Percentiles rank a stretch among this genome's conserved stretches.
phyloP scores from a whole-genome alignment of 2,113 vertebrate species.

The Vidua macroura region DNA sequence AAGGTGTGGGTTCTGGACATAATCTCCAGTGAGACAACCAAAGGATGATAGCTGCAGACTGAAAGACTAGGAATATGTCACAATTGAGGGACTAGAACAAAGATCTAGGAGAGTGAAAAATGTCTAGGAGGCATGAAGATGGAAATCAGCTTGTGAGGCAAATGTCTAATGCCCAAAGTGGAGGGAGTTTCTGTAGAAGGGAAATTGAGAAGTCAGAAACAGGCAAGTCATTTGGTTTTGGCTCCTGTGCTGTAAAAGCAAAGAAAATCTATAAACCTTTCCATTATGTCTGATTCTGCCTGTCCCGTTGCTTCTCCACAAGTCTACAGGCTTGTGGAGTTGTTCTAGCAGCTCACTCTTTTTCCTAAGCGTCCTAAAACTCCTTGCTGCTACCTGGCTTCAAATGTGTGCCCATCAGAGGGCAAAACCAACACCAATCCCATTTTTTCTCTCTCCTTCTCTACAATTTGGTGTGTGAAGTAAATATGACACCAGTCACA shows the following conservation, averaged over 20 bases:
- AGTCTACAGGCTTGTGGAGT: not conserved
- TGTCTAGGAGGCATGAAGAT: not conserved
- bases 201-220: not conserved
- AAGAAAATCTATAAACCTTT: not conserved
- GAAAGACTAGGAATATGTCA: not conserved
- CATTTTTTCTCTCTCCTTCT: not conserved
- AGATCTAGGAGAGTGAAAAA: not conserved
- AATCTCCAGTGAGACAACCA: not conserved
- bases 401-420: not conserved
- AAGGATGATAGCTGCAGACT: not conserved
- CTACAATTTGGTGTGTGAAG: fast-evolving
- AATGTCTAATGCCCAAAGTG: not conserved
- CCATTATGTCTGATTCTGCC: not conserved
- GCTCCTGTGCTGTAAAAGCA: not conserved
- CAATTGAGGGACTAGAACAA: not conserved
- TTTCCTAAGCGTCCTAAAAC: not conserved
- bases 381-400: not conserved
- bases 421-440: not conserved
- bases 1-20: not conserved
- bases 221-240: not conserved
- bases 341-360: not conserved
- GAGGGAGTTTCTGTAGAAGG: not conserved
- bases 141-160: not conserved
- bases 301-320: not conserved
- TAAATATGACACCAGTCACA: not conserved